These are phyloP conservation scores for Lochmaea capreae DNA, from an alignment of 2,888 invertebrate species.

Conservation along the genomic window DNA sequence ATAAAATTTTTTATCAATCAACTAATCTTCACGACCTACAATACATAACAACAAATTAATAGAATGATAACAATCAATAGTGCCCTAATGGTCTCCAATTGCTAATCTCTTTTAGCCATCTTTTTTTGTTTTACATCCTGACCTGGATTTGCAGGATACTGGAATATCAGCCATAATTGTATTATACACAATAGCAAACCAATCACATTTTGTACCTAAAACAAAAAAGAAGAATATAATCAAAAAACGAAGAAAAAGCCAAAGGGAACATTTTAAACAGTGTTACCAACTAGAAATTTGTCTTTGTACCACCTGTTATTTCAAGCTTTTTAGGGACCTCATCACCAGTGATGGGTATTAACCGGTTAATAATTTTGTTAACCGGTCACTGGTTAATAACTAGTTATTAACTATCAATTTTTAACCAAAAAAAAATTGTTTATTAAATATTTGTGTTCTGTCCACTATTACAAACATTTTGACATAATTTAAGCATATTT, in stretches of 20 bases:
- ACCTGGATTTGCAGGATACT: slow-evolving; percentile 69
- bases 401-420: too few relatives aligned
- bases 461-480: too few relatives aligned
- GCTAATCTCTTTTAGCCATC: slow-evolving; percentile 36
- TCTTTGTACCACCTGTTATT: too few relatives aligned
- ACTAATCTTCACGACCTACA: slow-evolving; percentile 35
- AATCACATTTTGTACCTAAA: slow-evolving; percentile 79
- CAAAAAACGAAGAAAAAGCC: not conserved
- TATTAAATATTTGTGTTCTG: too few relatives aligned
- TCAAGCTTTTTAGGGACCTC: too few relatives aligned
- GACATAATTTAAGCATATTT: too few relatives aligned
- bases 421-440: too few relatives aligned
- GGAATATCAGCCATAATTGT: slow-evolving; percentile 77
- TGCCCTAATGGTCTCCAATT: slow-evolving; percentile 4
- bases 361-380: too few relatives aligned
- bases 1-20: not conserved
- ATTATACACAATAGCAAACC: slow-evolving; percentile 71
- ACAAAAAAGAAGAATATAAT: slow-evolving; percentile 49
- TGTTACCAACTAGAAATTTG: too few relatives aligned
- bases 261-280: not conserved
- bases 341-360: too few relatives aligned
- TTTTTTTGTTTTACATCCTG: slow-evolving; percentile 48
- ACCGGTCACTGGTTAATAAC: too few relatives aligned
- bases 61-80: slow-evolving; percentile 20
- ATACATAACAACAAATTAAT: slow-evolving; percentile 36